Base-by-base conservation (phyloP, 2,888 invertebrate species). In the Ectemnius cavifrons region DNA sequence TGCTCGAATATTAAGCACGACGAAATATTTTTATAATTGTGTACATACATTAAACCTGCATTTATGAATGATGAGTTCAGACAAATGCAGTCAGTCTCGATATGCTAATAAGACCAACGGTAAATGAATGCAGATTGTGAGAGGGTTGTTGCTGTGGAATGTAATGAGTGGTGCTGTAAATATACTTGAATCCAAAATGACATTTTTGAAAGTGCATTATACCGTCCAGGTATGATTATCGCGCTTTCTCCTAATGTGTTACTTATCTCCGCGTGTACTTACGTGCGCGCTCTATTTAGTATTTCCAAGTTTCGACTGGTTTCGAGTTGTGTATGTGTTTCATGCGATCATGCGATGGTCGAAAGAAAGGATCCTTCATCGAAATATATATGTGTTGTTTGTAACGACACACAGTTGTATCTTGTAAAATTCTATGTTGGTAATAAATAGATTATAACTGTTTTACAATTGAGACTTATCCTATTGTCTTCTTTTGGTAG, bases 21-120 rank as follows among this genome's bases (percentile, higher is more conserved):
- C 58, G 28, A 68, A 20, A 66, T 79, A 70, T 73, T 73, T 69
- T 68, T 71, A 58, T 73, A 74, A 47, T 59, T 66, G 70, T 72
- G 58, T 62, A 67, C 60, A 23, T 61, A 18, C 56, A 62, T 37
- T 37, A 37, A 37, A 8, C 72, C 20, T 67, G 72, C 71, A 80
- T 71, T 79, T 80, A 67, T 13, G 61, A 63, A 58, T 47, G 46
- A 11, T 27, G 18, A 18, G 46, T 37, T 57, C 27, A 16, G 57
- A 37, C n/a, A 27, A 28, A 63, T 49, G 16, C 16, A 16, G 52
- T 14, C 16, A 11, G 14, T 16, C n/a, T 16, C 52, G 52, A 52
- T n/a, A 52, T 16, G 52, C 14, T 11, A 52, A 11, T 1, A 52
- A 52, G 52, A 52, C 14, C 37, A 37, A 37, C 37, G 37, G 37